Conservation (phyloP, 2,888 invertebrate genomes). For the Eupithecia vulgata region DNA sequence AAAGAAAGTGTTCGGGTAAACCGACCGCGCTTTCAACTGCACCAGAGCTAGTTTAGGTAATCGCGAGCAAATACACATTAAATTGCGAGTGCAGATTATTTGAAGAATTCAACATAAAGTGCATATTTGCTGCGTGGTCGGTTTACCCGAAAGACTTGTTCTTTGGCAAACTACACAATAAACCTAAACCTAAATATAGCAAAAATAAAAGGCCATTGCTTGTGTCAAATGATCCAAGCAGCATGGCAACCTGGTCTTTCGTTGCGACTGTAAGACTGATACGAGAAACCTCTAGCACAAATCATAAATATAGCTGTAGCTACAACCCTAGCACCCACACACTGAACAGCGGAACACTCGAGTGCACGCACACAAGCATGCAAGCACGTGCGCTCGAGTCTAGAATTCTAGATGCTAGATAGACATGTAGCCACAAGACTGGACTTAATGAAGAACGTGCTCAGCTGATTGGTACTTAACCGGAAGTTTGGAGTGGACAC, state of each 20-base stretch:
- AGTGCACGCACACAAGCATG: constrained; percentile 24
- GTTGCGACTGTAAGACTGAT: background rate
- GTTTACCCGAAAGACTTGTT: no score
- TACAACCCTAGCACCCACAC: constrained; percentile 32
- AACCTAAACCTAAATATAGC: no score
- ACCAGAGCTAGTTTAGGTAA: no score
- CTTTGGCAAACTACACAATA: no score
- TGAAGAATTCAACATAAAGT: no score
- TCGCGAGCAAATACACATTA: no score
- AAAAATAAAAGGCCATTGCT: background rate
- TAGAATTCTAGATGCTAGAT: constrained; percentile 45
- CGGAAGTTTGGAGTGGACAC: constrained; percentile 18
- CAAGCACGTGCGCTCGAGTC: constrained; percentile 44
- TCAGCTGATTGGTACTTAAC: constrained; percentile 24
- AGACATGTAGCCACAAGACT: constrained; percentile 18
- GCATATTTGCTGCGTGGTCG: no score
- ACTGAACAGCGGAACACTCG: background rate
- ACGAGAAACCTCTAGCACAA: background rate
- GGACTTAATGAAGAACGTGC: constrained; percentile 31
- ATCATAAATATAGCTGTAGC: background rate
- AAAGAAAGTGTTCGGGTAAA: no score
- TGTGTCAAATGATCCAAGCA: background rate
- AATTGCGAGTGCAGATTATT: no score
- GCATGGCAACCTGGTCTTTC: background rate
- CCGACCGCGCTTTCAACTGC: no score